Evolutionary conservation across 64 coral and sea anemone genomes (phyloP), one percentile per base, ranked within the genome.

Genomic region (Platygyra sinensis): DNA sequence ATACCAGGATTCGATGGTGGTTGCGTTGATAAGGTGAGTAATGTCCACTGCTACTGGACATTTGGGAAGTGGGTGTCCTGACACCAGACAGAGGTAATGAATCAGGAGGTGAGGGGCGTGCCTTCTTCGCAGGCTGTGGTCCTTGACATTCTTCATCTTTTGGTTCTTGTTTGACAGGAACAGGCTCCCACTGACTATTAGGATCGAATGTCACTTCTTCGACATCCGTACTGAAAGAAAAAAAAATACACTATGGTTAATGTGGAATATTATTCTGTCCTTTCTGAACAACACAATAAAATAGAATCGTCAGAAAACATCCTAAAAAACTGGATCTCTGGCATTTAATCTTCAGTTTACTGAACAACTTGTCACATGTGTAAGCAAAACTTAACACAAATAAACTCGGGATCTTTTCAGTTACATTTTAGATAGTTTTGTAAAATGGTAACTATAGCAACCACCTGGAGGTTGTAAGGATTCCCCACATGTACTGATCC

Each of bases 151-250:
- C 97, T 30, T 99, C 97, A 32, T 99, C 94, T 74, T 94, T 99
- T 32, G 87, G 73, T 75, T 99, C 97, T 77, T 90, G 91, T 86
- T 95, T 99, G 33, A 95, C 88, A 12, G 94, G 17, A 10, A 99
- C 94, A 38, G 94, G 94, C 50, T 93, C 88, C 97, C 97, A 99
- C 3, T 95, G 94, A 52, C 93, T 99, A 72, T 99, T 90, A 5
- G 93, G 94, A 55, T 95, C 94, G 42, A 99, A 93, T 20, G 97
- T 99, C 24, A 99, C 94, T 90, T 99, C 97, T 57, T 99, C 97
- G 14, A 95, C 87, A 32, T 93, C 94, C 52, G 87, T 88, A 75
- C 97, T 99, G 65, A 20, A 87, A 94, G 22, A 69, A 39, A 28
- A 84, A 11, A 24, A 7, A 38, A 5, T n/a, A 20, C 64, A 31